Base-by-base conservation (phyloP, 2,888 invertebrate genomes). In the Drosophila emarginata region DNA sequence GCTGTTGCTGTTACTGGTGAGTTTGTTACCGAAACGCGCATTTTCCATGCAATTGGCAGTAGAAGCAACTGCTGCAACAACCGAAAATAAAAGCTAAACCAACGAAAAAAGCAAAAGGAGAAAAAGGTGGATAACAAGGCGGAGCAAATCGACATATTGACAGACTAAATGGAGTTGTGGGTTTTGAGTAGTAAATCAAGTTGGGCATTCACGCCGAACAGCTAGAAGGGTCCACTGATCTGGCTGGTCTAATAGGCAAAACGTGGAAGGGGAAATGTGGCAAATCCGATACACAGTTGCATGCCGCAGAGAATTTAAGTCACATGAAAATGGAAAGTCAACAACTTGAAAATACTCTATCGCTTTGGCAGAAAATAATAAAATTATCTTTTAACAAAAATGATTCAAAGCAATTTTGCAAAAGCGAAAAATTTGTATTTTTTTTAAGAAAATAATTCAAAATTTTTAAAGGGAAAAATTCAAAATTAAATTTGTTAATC, bases 171-270 rank as follows among this genome's bases (percentile, higher is more conserved):
- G 83, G 86, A 87, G 87, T 87, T 85, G 80, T 85, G 82, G 84
- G 87, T 83, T 87, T 85, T 84, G 85, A 85, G 85, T 82, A 86
- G 81, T 84, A 87, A 88, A 87, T 87, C 88, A 87, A 86, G 86
- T 88, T 84, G 84, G 81, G 69, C 73, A 80, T 85, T 80, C 68
- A 61, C 71, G 65, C 15, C 9, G 40, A 21, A 9, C 11, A 21
- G 4, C 11, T 18, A 15, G 45, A 45, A 11, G 18, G 45, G 18
- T 15, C 40, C 9, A 45, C 40, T 18, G 54, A 66, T 63, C 15
- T 18, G 40, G 14, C 36, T 36, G 36, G 37, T 37, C 28, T 28
- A 28, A 28, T 28, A 6, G 28, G 28, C 2, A 28, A 32, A 15
- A 64, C 40, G 57, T 1, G 9, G 45, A 23, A 23, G 23, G 23